phyloP scores from a whole-genome alignment of 1,140 invertebrate genomes.

The Lordiphosa clarofinis region DNA sequence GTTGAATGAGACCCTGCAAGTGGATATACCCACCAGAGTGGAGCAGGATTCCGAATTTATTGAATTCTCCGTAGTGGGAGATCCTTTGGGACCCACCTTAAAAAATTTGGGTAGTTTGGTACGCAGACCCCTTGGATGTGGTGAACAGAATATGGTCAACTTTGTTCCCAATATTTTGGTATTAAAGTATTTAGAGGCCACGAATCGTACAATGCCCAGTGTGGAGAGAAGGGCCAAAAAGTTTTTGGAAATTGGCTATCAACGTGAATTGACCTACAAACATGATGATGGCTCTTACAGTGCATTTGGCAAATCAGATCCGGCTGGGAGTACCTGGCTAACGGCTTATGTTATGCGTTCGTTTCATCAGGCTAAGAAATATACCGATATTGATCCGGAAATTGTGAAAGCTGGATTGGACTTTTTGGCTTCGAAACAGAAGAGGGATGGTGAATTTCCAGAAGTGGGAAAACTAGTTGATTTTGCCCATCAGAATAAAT shows the following conservation, averaged over 20 bases:
- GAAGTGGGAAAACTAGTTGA: conserved; percentile 85
- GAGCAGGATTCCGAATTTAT: conserved; percentile 86
- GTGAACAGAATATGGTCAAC: no score
- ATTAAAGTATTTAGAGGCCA: conserved; percentile 85
- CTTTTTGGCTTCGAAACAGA: conserved; percentile 86
- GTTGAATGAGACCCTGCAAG: conserved; percentile 82
- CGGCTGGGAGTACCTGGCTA: conserved; percentile 92
- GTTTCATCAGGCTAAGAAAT: conserved; percentile 89
- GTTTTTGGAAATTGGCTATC: conserved; percentile 93
- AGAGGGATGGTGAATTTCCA: conserved; percentile 89
- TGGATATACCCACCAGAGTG: conserved; percentile 86
- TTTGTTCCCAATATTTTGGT: conserved; percentile 95
- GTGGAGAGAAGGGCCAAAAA: conserved; percentile 83
- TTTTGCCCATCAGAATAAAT: conserved; percentile 80
- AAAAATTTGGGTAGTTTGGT: conserved; percentile 88
- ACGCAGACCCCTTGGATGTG: conserved; percentile 93
- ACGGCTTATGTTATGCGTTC: conserved; percentile 95
- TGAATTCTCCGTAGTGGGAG: conserved; percentile 87
- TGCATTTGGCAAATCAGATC: conserved; percentile 91
- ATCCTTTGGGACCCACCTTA: conserved; percentile 88
- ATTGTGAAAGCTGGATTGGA: conserved; percentile 87
- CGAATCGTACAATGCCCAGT: conserved; percentile 36
- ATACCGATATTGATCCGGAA: conserved; percentile 88
- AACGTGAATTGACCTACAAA: conserved; percentile 94
- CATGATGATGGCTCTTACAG: conserved; percentile 96